phyloP scores from a whole-genome alignment of 1,140 invertebrate genomes.

The Sminthurinus signatus region DNA sequence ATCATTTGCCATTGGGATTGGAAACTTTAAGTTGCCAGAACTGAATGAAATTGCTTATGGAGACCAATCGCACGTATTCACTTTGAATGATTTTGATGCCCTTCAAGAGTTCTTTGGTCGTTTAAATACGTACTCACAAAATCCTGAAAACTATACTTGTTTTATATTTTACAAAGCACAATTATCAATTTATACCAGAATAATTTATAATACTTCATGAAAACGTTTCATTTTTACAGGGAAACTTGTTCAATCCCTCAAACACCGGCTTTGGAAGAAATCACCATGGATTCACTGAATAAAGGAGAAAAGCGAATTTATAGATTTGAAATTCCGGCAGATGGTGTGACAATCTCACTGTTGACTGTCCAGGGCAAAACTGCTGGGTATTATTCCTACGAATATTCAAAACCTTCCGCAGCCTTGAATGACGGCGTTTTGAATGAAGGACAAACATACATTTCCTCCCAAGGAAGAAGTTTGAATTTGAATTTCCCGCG shows the following conservation, averaged over 20 bases:
- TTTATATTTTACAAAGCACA: too few species aligned
- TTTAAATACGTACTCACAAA: too few species aligned
- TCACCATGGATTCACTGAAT: background rate
- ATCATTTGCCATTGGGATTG: too few species aligned
- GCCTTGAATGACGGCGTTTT: conserved; percentile 8
- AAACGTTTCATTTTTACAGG: too few species aligned
- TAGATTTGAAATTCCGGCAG: background rate
- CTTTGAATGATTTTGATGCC: background rate
- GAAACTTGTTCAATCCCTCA: conserved; percentile 15
- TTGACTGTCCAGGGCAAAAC: background rate
- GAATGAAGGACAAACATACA: background rate
- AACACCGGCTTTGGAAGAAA: background rate
- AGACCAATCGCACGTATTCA: background rate
- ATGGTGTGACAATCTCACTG: conserved; percentile 1
- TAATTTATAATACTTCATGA: too few species aligned
- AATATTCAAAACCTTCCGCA: background rate
- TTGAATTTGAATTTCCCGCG: too few species aligned
- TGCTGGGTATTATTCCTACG: conserved; percentile 2
- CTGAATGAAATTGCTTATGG: background rate
- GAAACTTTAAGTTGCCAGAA: too few species aligned
- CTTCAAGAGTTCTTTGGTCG: conserved; percentile 4
- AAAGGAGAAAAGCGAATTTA: conserved; percentile 11
- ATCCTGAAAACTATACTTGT: too few species aligned
- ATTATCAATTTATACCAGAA: too few species aligned
- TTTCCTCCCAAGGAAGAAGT: too few species aligned